phyloP scores from a whole-genome alignment of 2,113 vertebrate genomes.

The Sebastes fasciatus region DNA sequence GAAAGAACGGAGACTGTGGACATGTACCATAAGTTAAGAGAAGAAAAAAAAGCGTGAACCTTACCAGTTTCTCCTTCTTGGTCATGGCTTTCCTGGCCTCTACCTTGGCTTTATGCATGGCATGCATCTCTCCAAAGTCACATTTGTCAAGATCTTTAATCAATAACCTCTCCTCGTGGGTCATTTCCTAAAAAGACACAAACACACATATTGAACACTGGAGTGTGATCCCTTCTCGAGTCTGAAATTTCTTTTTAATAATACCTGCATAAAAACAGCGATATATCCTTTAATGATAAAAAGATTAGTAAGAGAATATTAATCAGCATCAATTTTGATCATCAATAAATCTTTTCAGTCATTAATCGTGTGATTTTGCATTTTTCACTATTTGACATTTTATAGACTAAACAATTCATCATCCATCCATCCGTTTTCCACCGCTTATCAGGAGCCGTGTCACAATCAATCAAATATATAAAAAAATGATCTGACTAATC shows the following conservation, averaged over 20 bases:
- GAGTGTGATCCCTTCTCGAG: background rate
- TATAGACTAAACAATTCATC: background rate
- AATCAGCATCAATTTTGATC: background rate
- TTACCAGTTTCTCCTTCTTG: constrained; percentile 86
- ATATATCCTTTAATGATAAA: background rate
- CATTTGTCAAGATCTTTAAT: constrained; percentile 84
- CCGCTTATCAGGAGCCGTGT: background rate
- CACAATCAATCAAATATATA: too few relatives aligned
- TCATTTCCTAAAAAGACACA: constrained; percentile 81
- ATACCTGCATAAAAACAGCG: background rate
- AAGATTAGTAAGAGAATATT: background rate
- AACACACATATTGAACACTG: background rate
- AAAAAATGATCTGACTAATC: background rate
- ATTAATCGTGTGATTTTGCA: background rate
- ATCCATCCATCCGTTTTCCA: background rate
- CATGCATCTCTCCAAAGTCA: constrained; percentile 82
- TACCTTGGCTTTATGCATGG: constrained; percentile 82
- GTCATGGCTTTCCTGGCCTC: constrained; percentile 81
- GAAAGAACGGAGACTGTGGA: too few relatives aligned
- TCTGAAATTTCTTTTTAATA: background rate
- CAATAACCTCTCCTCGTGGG: constrained; percentile 75
- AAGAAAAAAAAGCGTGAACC: background rate
- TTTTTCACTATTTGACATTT: constrained; percentile 2
- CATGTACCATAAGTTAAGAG: too few relatives aligned
- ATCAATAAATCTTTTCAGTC: constrained; percentile 2